phyloP scores from a whole-genome alignment of 2,797 vertebrate genomes.

The Euthynnus affinis region DNA sequence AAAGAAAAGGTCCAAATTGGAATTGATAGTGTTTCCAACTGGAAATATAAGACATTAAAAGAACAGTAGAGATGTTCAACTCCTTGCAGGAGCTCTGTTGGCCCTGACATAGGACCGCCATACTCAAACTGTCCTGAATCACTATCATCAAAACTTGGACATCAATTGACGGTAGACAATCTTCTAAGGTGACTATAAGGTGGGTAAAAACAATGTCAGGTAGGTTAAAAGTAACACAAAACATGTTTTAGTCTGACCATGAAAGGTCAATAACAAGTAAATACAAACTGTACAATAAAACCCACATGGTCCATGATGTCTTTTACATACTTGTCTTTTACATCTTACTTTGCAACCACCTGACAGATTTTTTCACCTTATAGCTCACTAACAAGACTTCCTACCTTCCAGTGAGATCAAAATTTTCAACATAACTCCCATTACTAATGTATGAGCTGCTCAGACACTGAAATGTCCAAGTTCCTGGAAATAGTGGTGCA shows the following conservation, averaged over 20 bases:
- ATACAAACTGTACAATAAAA: conserved; percentile 7
- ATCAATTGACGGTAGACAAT: neutral
- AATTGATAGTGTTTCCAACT: neutral
- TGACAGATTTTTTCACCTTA: neutral
- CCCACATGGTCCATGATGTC: neutral
- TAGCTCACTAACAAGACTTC: no score
- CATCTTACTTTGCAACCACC: neutral
- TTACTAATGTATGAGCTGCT: no score
- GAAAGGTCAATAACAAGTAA: neutral
- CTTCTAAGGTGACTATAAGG: neutral
- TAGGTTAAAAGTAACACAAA: neutral
- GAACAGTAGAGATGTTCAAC: neutral
- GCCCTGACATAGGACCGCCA: neutral
- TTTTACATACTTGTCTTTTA: neutral
- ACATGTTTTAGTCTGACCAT: neutral
- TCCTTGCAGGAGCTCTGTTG: neutral
- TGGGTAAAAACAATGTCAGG: neutral
- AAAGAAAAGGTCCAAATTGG: neutral
- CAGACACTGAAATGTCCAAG: no score
- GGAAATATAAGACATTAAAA: neutral
- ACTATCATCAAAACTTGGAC: no score
- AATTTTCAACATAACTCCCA: neutral
- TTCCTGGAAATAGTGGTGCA: neutral
- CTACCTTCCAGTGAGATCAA: neutral
- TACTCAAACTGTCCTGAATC: neutral